A percentile compares a stretch with the other conserved stretches of the same genome.
These are phyloP conservation scores for Uropsilus gracilis DNA, from an alignment of 2,113 vertebrate genomes.

Conservation along the genomic window DNA sequence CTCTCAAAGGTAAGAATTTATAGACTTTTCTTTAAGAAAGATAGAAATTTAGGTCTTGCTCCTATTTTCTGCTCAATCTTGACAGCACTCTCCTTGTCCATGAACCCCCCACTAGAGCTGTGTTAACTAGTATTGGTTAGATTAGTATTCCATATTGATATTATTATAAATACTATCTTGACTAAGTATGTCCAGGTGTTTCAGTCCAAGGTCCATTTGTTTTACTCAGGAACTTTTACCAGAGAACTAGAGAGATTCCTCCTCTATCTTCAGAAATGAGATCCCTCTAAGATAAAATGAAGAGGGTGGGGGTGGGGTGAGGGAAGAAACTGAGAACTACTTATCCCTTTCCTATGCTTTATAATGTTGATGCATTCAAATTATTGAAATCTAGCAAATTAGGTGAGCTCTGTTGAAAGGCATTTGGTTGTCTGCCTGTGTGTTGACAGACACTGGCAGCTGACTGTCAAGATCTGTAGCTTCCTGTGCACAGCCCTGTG, in stretches of 20 bases:
- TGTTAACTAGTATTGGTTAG: conserved; percentile 15
- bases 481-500: background rate
- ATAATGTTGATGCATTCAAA: background rate
- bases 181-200: background rate
- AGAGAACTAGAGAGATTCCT: background rate
- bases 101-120: background rate
- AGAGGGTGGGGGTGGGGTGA: too few species aligned
- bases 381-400: background rate
- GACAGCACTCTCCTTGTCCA: background rate
- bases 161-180: background rate
- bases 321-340: background rate
- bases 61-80: background rate
- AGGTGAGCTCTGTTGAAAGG: background rate
- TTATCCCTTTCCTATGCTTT: background rate
- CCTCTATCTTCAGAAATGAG: background rate
- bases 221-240: background rate
- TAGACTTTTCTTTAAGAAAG: background rate
- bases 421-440: background rate
- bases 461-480: background rate
- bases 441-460: background rate
- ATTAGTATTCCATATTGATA: background rate
- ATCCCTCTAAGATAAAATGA: too few species aligned
- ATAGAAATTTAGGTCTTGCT: background rate
- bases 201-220: background rate
- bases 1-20: background rate